A percentile compares a stretch with the other conserved stretches of the same genome.
Evolutionary conservation across 2,888 invertebrate species (phyloP).

Genomic region (Bellardia pandia): DNA sequence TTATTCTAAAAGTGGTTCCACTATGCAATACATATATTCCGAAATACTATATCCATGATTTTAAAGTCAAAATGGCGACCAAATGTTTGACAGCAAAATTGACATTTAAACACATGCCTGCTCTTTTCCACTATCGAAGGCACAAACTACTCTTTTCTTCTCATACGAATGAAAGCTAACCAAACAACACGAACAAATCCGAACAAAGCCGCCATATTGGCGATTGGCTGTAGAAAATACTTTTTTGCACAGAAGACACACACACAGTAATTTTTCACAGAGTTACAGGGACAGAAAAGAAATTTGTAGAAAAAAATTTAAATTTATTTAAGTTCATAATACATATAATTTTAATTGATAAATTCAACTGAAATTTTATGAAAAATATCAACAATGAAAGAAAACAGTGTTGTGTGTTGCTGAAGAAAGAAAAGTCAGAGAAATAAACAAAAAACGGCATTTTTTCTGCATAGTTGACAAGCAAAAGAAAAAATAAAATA

Average conservation of each 20-base stretch:
- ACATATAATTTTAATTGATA: constrained; percentile 28
- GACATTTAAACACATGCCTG: constrained; percentile 45
- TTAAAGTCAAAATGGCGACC: constrained; percentile 68
- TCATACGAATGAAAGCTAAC: constrained; percentile 48
- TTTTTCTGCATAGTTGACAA: constrained; percentile 52
- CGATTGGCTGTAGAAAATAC: constrained; percentile 69
- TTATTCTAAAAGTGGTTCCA: constrained; percentile 33
- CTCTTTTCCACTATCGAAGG: constrained; percentile 54
- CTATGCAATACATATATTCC: constrained; percentile 36
- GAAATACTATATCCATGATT: constrained; percentile 59
- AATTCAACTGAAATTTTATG: constrained; percentile 38
- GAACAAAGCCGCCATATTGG: constrained; percentile 79
- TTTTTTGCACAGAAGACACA: constrained; percentile 64
- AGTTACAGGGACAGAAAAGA: constrained; percentile 44
- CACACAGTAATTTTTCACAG: constrained; percentile 59
- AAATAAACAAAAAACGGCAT: constrained; percentile 55
- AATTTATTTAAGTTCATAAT: constrained; percentile 13
- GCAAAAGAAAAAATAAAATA: constrained; percentile 54
- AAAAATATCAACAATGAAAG: constrained; percentile 57
- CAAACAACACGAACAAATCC: constrained; percentile 71
- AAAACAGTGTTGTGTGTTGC: constrained; percentile 65
- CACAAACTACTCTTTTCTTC: constrained; percentile 58
- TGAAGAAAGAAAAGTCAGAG: constrained; percentile 28
- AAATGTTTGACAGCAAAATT: constrained; percentile 65
- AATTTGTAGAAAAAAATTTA: constrained; percentile 17